These are phyloP conservation scores for Exocentrus adspersus DNA, from an alignment of 2,888 invertebrate genomes.

Conservation along the genomic window DNA sequence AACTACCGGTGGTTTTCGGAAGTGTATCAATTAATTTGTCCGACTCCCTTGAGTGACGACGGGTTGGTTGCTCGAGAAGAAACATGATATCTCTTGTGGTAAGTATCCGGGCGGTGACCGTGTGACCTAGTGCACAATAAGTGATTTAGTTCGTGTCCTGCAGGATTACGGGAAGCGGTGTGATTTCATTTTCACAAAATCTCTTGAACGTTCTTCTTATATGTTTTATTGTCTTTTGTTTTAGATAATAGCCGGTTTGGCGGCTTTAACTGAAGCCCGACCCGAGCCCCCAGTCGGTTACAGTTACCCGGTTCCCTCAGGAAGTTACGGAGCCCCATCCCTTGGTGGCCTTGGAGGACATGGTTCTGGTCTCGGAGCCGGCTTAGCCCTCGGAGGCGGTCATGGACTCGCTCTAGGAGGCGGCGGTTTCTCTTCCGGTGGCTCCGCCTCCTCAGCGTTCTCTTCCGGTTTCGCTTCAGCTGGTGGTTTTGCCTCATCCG, in stretches of 20 bases:
- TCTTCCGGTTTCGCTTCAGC: conserved; percentile 56
- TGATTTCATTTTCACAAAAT: too few species aligned
- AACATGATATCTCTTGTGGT: conserved; percentile 32
- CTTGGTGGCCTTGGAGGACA: conserved; percentile 23
- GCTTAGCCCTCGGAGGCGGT: conserved; percentile 2
- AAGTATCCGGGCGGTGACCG: conserved; percentile 26
- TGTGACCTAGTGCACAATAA: conserved; percentile 18
- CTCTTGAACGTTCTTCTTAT: too few species aligned
- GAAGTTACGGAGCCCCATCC: conserved; percentile 27
- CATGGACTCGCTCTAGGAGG: conserved; percentile 16
- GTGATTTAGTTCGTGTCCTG: conserved; percentile 2
- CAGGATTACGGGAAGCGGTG: conserved; percentile 2
- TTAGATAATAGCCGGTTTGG: conserved; percentile 59
- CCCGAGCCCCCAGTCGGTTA: conserved; percentile 71
- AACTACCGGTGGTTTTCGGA: conserved; percentile 29
- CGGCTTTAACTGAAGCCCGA: conserved; percentile 70
- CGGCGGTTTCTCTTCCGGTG: conserved; percentile 20
- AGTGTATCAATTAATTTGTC: conserved; percentile 27
- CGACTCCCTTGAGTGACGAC: conserved; percentile 33
- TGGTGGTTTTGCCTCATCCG: conserved; percentile 40
- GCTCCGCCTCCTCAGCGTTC: conserved; percentile 41
- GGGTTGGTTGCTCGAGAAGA: conserved; percentile 30
- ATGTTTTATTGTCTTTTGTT: conserved; percentile 10
- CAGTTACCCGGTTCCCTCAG: conserved; percentile 50
- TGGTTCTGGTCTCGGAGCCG: conserved; percentile 20